A percentile compares a stretch with the other conserved stretches of the same genome.
These are phyloP conservation scores for Syngnathoides biaculeatus DNA, from an alignment of 2,113 vertebrate genomes.

Conservation along the genomic window DNA sequence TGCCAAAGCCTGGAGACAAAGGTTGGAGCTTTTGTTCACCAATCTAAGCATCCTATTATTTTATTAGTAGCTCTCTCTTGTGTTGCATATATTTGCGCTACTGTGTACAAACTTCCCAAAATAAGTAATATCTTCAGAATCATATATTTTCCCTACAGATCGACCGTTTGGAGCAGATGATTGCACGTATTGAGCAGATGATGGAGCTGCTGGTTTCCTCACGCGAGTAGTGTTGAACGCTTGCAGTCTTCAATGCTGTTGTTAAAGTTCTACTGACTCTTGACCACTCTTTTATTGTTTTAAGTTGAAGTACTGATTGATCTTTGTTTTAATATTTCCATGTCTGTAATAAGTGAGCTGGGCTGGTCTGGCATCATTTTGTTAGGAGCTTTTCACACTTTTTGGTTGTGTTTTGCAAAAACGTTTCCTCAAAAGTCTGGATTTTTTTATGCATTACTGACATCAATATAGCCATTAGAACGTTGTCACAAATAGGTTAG, in stretches of 20 bases:
- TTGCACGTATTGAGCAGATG: constrained; percentile 56
- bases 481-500: too few relatives aligned
- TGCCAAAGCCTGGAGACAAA: constrained; percentile 58
- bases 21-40: constrained; percentile 44
- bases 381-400: constrained; percentile 14
- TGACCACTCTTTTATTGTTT: background rate
- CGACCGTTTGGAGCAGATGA: constrained; percentile 57
- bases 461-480: too few relatives aligned
- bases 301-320: background rate
- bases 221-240: constrained; percentile 26
- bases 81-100: background rate
- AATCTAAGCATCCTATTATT: background rate
- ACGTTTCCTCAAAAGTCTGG: constrained; percentile 1
- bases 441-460: too few relatives aligned
- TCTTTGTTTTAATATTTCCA: background rate
- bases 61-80: background rate
- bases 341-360: background rate
- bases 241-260: background rate
- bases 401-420: constrained; percentile 30
- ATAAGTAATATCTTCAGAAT: too few relatives aligned
- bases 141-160: constrained; percentile 47
- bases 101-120: background rate
- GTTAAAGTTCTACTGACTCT: background rate
- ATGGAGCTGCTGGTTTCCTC: constrained; percentile 44
- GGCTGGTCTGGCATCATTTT: constrained; percentile 19